phyloP scores from a whole-genome alignment of 2,797 vertebrate species.

The Prionace glauca region DNA sequence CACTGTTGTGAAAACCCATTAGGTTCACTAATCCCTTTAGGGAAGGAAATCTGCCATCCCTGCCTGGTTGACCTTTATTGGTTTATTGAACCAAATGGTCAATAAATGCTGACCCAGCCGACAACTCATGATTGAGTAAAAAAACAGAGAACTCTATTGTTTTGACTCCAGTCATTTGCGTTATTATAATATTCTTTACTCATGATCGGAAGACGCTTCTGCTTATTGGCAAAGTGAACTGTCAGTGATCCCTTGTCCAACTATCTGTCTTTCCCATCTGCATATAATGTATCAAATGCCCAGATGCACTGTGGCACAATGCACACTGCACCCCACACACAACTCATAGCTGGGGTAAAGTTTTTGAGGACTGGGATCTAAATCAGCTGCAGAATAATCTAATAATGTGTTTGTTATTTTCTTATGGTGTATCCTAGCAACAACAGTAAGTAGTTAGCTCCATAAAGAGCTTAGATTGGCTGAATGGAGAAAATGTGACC shows the following conservation, averaged over 20 bases:
- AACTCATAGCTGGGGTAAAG: neutral
- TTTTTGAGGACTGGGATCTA: neutral
- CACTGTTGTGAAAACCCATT: too few species aligned
- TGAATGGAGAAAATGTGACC: neutral
- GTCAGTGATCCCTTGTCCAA: neutral
- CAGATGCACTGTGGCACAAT: neutral
- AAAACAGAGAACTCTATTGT: neutral
- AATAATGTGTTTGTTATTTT: neutral
- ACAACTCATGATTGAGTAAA: too few species aligned
- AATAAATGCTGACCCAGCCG: too few species aligned
- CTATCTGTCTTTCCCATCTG: neutral
- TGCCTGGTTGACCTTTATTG: too few species aligned
- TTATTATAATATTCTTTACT: neutral
- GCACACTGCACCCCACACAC: too few species aligned
- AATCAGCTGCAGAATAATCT: conserved; percentile 6
- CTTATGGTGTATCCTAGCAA: conserved; percentile 11
- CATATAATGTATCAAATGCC: neutral
- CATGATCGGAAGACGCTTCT: neutral
- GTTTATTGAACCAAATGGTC: too few species aligned
- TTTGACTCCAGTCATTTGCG: neutral
- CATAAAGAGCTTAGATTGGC: neutral
- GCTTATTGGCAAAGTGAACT: neutral
- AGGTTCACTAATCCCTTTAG: too few species aligned
- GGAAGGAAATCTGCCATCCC: too few species aligned
- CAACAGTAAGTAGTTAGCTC: neutral